phyloP scores from a whole-genome alignment of 2,113 vertebrate species.

The Emydura subglobosa region DNA sequence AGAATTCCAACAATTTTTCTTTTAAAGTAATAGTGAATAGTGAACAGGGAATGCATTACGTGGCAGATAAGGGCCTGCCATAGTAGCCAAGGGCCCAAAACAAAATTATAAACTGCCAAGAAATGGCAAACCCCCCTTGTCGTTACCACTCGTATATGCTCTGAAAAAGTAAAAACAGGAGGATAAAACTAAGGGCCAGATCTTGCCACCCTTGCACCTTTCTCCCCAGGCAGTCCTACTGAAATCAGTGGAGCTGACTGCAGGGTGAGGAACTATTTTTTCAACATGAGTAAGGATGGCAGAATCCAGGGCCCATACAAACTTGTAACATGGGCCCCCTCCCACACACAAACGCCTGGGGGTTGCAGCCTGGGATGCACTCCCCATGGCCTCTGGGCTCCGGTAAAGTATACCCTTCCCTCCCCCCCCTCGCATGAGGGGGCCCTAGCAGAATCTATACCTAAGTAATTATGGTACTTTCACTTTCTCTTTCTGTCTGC shows the following conservation, averaged over 20 bases:
- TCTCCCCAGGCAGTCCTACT: neutral
- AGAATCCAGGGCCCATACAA: neutral
- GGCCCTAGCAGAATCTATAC: neutral
- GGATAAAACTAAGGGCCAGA: neutral
- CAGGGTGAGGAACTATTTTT: neutral
- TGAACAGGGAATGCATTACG: neutral
- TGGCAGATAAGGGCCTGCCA: neutral
- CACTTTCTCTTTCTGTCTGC: neutral
- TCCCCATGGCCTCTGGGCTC: too few relatives aligned
- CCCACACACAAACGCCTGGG: too few relatives aligned
- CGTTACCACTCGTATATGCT: neutral
- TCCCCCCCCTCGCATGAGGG: too few relatives aligned
- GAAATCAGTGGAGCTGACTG: neutral
- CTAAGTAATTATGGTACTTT: neutral
- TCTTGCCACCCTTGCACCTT: neutral
- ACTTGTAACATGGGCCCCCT: too few relatives aligned
- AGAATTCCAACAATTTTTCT: neutral
- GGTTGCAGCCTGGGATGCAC: too few relatives aligned
- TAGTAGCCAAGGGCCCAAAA: neutral
- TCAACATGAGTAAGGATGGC: neutral
- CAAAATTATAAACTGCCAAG: conserved; percentile 23
- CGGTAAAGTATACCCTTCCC: too few relatives aligned
- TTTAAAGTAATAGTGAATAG: conserved; percentile 12
- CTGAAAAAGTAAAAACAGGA: neutral
- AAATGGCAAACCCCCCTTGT: conserved; percentile 9